A percentile compares a stretch with the other conserved stretches of the same genome.
These are phyloP conservation scores for Phanerotoma sp. DNA, from an alignment of 2,888 invertebrate genomes.

Conservation along the genomic window DNA sequence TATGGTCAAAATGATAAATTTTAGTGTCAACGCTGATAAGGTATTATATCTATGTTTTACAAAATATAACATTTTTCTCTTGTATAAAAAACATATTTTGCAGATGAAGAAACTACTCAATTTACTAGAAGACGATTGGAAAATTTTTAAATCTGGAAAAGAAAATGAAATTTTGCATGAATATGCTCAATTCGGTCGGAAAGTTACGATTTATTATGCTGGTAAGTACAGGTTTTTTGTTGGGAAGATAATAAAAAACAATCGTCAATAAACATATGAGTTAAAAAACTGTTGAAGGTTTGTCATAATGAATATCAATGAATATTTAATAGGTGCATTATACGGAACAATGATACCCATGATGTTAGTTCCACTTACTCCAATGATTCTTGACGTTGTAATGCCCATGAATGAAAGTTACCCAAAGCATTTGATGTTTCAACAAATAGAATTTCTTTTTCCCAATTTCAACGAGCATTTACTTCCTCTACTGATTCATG, in stretches of 20 bases:
- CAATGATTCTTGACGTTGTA: slow-evolving; percentile 26
- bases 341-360: slow-evolving; percentile 34
- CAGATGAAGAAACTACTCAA: slow-evolving; percentile 32
- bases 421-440: slow-evolving; percentile 32
- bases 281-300: no score
- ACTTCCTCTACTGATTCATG: slow-evolving; percentile 33
- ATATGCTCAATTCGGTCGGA: slow-evolving; percentile 28
- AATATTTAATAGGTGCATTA: slow-evolving; percentile 25
- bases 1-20: slow-evolving; percentile 30
- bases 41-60: slow-evolving; percentile 16
- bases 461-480: slow-evolving; percentile 36
- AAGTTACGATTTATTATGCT: slow-evolving; percentile 28
- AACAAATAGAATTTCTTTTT: slow-evolving; percentile 35
- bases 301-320: background rate
- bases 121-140: slow-evolving; percentile 31
- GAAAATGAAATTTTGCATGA: slow-evolving; percentile 31
- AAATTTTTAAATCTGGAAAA: slow-evolving; percentile 16
- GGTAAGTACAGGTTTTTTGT: no score
- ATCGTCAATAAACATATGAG: no score
- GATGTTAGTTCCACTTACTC: slow-evolving; percentile 30
- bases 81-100: background rate
- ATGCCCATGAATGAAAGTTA: slow-evolving; percentile 27
- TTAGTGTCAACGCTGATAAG: slow-evolving; percentile 26
- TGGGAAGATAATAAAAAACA: no score
- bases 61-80: no score